These are phyloP conservation scores for Drosophila lacteicornis DNA, from an alignment of 1,140 invertebrate genomes.

Conservation along the genomic window DNA sequence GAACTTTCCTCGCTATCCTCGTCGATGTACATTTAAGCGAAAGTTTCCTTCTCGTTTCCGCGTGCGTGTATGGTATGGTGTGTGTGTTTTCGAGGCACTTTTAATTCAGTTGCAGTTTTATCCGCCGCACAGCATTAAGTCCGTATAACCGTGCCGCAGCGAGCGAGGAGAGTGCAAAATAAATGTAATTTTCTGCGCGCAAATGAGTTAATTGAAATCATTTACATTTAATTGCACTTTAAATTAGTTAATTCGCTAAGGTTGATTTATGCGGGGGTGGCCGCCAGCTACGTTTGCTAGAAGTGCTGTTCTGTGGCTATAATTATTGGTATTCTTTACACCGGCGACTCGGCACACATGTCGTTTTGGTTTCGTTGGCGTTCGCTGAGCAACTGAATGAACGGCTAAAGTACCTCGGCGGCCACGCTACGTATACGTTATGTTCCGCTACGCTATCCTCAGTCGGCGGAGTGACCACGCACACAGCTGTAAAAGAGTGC, in stretches of 20 bases:
- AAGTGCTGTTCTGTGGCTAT: not conserved
- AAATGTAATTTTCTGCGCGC: conserved; percentile 72
- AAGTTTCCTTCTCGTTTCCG: conserved; percentile 64
- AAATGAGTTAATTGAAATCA: conserved; percentile 80
- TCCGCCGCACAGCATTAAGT: conserved; percentile 71
- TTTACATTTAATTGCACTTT: conserved; percentile 82
- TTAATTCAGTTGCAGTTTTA: conserved; percentile 81
- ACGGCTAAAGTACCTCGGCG: conserved; percentile 17
- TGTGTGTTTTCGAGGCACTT: conserved; percentile 61
- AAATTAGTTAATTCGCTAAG: conserved; percentile 73
- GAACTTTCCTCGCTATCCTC: conserved; percentile 85
- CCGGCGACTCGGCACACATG: conserved; percentile 34
- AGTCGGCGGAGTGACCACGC: conserved; percentile 50
- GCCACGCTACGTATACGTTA: conserved; percentile 50
- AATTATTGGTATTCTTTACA: conserved; percentile 20
- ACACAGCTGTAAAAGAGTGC: conserved; percentile 10
- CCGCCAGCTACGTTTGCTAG: not conserved
- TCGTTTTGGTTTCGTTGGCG: conserved; percentile 72
- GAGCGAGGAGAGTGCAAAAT: conserved; percentile 50
- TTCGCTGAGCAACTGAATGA: conserved; percentile 69
- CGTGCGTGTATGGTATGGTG: conserved; percentile 9
- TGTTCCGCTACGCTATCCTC: conserved; percentile 61
- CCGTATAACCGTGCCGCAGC: conserved; percentile 34
- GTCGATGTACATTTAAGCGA: conserved; percentile 84
- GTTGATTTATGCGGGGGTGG: conserved; percentile 31